Percentiles rank a stretch among this genome's conserved stretches.
Conservation (phyloP, 2,113 vertebrate species). For the Podarcis raffonei region DNA sequence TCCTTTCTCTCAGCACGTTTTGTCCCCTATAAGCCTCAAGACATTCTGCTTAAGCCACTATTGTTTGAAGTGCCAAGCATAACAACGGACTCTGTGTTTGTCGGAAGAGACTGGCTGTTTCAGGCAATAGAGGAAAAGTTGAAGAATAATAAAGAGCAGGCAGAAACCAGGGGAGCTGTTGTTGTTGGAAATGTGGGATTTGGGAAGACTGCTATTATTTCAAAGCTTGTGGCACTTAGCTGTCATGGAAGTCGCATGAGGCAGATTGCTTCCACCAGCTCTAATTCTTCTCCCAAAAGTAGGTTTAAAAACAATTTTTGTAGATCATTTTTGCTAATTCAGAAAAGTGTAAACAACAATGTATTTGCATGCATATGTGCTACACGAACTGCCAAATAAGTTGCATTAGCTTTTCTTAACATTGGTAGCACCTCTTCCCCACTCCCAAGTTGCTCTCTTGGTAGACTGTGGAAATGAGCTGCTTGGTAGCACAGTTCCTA, state of each 20-base stretch:
- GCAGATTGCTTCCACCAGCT: slow-evolving; percentile 95
- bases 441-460: background rate
- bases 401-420: background rate
- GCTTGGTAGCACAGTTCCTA: background rate
- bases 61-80: slow-evolving; percentile 98
- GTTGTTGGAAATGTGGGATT: slow-evolving; percentile 94
- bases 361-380: background rate
- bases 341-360: background rate
- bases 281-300: slow-evolving; percentile 87
- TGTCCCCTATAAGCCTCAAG: slow-evolving; percentile 92
- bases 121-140: slow-evolving; percentile 86
- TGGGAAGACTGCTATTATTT: slow-evolving; percentile 95
- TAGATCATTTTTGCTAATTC: background rate
- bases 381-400: background rate
- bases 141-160: slow-evolving; percentile 72
- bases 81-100: slow-evolving; percentile 95
- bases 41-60: slow-evolving; percentile 96
- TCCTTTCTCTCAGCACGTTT: slow-evolving; percentile 82
- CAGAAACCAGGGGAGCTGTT: slow-evolving; percentile 82
- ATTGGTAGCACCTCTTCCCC: no score
- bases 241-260: slow-evolving; percentile 97
- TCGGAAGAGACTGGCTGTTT: slow-evolving; percentile 97
- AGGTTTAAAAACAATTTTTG: slow-evolving; percentile 50
- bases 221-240: slow-evolving; percentile 94
- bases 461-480: background rate